These are phyloP conservation scores for Hyperoodon ampullatus DNA, from an alignment of 2,113 vertebrate species.

Conservation along the genomic window DNA sequence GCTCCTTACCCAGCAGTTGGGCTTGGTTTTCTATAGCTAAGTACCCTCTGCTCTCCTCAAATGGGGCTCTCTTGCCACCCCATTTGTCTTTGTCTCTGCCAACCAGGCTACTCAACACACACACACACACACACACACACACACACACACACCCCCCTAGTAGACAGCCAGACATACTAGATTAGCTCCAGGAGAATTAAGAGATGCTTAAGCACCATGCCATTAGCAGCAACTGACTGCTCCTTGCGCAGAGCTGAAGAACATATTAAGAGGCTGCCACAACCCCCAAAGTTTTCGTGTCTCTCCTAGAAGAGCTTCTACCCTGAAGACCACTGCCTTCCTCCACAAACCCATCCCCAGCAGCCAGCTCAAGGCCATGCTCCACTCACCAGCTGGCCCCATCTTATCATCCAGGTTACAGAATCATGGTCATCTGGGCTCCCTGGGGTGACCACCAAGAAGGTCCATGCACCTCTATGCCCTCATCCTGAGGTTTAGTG, in stretches of 20 bases:
- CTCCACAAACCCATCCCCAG: background rate
- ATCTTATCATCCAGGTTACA: background rate
- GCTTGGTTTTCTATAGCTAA: background rate
- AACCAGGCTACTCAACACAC: background rate
- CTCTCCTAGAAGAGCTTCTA: background rate
- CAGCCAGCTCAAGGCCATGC: background rate
- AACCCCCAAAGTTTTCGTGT: background rate
- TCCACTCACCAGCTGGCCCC: accelerated
- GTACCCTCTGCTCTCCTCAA: background rate
- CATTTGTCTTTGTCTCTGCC: background rate
- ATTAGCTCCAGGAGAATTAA: slow-evolving; percentile 1
- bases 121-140: background rate
- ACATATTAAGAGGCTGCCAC: background rate
- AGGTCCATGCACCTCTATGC: background rate
- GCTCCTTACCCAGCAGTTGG: background rate
- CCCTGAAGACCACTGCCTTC: background rate
- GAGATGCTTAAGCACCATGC: background rate
- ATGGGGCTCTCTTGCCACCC: background rate
- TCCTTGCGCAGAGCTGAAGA: background rate
- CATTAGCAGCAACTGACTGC: background rate
- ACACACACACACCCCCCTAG: background rate
- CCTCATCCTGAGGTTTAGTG: too few species aligned
- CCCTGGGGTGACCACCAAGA: background rate
- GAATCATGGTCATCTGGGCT: background rate
- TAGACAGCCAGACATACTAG: background rate